Evolutionary conservation across 2,113 vertebrate genomes (phyloP).

Genomic region (Protobothrops mucrosquamatus): DNA sequence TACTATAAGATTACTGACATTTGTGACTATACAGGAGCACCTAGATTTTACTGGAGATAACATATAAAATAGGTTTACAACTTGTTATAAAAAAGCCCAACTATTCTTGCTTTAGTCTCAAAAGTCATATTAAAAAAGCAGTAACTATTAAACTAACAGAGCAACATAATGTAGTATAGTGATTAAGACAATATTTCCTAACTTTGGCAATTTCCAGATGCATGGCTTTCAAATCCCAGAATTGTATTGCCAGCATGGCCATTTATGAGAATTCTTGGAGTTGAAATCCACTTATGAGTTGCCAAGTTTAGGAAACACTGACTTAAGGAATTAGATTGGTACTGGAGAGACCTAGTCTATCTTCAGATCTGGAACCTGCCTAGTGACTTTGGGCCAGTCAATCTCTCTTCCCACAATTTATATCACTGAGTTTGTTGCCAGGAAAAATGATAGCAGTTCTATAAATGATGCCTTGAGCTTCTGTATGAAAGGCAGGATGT

Average conservation of each 20-base stretch:
- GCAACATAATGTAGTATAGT: background rate
- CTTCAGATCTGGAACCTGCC: background rate
- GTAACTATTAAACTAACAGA: background rate
- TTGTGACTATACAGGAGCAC: background rate
- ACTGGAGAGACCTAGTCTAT: background rate
- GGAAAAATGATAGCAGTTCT: background rate
- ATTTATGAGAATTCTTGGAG: background rate
- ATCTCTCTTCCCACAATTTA: background rate
- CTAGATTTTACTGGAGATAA: background rate
- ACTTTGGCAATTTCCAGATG: background rate
- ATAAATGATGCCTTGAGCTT: background rate
- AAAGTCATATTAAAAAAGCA: background rate
- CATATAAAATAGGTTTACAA: slow-evolving; percentile 8
- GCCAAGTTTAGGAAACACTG: background rate
- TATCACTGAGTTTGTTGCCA: background rate
- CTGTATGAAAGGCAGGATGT: background rate
- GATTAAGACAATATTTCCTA: background rate
- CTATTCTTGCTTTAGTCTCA: background rate
- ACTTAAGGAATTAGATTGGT: background rate
- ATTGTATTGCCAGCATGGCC: background rate
- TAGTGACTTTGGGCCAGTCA: background rate
- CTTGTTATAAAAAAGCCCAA: background rate
- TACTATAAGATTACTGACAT: background rate
- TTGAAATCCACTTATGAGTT: background rate
- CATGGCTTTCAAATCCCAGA: background rate